A percentile compares a stretch with the other conserved stretches of the same genome.
Conservation (phyloP, 2,888 invertebrate genomes). For the Schizaphis graminum region DNA sequence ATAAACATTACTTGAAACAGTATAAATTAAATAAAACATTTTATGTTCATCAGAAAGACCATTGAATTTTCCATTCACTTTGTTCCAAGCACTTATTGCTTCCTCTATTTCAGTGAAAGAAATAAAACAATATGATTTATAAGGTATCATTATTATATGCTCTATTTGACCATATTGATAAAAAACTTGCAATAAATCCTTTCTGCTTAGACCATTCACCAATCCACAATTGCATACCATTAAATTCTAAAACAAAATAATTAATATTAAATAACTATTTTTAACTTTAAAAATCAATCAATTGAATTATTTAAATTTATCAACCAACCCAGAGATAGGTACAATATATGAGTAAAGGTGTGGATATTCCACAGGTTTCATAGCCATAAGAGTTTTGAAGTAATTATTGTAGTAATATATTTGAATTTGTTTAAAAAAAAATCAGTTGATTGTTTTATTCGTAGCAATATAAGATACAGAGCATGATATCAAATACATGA, state of each 20-base stretch:
- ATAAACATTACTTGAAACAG: slow-evolving; percentile 56
- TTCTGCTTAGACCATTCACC: slow-evolving; percentile 82
- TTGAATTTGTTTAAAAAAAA: no score
- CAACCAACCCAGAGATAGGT: background rate
- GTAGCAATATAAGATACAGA: no score
- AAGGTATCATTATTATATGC: slow-evolving; percentile 80
- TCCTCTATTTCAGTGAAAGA: slow-evolving; percentile 74
- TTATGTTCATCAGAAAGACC: slow-evolving; percentile 44
- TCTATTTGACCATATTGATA: slow-evolving; percentile 74
- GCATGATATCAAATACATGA: no score
- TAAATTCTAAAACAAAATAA: slow-evolving; percentile 75
- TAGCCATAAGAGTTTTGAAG: no score
- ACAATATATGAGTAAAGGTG: background rate
- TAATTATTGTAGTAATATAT: no score
- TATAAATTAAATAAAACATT: slow-evolving; percentile 63
- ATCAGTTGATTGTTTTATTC: no score
- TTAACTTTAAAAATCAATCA: background rate
- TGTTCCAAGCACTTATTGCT: slow-evolving; percentile 75
- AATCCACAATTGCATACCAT: slow-evolving; percentile 90
- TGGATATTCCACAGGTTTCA: no score
- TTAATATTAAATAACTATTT: background rate
- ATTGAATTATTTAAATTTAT: background rate
- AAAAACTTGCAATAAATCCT: slow-evolving; percentile 75
- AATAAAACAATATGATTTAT: slow-evolving; percentile 87
- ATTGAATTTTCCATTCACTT: slow-evolving; percentile 75